phyloP scores from a whole-genome alignment of 2,888 invertebrate species.

The Argyra leucocephala region DNA sequence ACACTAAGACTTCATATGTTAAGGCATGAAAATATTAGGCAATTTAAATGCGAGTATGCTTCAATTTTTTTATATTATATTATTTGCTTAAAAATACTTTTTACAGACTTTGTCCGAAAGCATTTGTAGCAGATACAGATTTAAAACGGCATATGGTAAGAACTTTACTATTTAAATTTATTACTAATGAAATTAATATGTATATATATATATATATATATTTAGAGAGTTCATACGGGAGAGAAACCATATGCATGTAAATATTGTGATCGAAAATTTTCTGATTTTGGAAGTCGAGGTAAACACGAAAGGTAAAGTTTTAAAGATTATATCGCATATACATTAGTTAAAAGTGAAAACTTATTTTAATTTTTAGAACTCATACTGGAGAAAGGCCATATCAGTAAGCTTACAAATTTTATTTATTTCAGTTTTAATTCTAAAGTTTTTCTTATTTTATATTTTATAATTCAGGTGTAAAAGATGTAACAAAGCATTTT shows the following conservation, averaged over 20 bases:
- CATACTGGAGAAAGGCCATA: slow-evolving; percentile 42
- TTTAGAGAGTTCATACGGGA: slow-evolving; percentile 38
- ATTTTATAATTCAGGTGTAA: slow-evolving; percentile 24
- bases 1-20: slow-evolving; percentile 42
- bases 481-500: slow-evolving; percentile 39
- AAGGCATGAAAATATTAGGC: slow-evolving; percentile 37
- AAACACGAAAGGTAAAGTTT: slow-evolving; percentile 37
- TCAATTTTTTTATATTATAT: neutral
- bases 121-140: slow-evolving; percentile 42
- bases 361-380: slow-evolving; percentile 24
- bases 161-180: neutral
- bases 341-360: neutral
- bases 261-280: slow-evolving; percentile 40
- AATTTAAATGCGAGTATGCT: slow-evolving; percentile 19
- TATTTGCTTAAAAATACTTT: neutral
- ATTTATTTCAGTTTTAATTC: neutral
- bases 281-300: slow-evolving; percentile 42
- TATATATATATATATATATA: no score
- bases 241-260: slow-evolving; percentile 41
- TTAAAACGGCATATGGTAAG: slow-evolving; percentile 38
- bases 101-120: slow-evolving; percentile 40
- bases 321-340: no score
- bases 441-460: no score
- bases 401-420: slow-evolving; percentile 1
- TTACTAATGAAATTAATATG: no score